Evolutionary conservation across 2,113 vertebrate genomes (phyloP), one percentile per base, ranked within the genome.

Genomic region (Myrmecobius fasciatus): DNA sequence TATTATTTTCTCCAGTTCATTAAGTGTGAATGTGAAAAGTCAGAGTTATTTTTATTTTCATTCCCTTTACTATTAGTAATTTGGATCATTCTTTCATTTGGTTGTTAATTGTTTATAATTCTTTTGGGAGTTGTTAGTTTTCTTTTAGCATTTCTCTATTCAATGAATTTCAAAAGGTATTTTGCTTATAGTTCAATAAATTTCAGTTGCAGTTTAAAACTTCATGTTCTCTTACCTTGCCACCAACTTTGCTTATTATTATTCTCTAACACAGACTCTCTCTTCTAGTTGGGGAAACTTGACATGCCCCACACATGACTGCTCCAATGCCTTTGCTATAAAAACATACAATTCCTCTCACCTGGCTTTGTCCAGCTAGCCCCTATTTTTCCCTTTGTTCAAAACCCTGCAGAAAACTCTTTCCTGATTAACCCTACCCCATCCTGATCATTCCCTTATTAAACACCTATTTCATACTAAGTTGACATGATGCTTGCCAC

Each of bases 281-380:
- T 94, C 89, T 53, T 91, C 92, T 24, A 43, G 91, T 96, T 95
- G 95, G 97, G 96, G 96, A 54, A 94, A 53, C 48, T 94, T 95
- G 91, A 92, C 60, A 54, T 46, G 92, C 93, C 75, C 12, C 88
- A 36, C 67, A 83, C 67, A 46, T 52, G 92, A 31, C 89, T 46
- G 91, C 10, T 92, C 89, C 8, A 52, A 60, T 88, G 24, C 53
- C 56, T 91, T 92, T 91, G 53, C 94, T 83, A 0, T 0, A 36
- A 93, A 51, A 52, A 52, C 4, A 0, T 25, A 51, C 20, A 75
- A 89, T 56, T 94, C 90, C 93, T 94, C 96, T 96, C 89, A 89
- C 48, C 83, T 93, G 93, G 94, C 94, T 93, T 52, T 52, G 53
- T 91, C 83, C 51, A 91, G 25, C 54, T 75, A 9, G 92, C 89